Evolutionary conservation across 2,888 invertebrate genomes (phyloP).

Genomic region (Trissolcus japonicus): DNA sequence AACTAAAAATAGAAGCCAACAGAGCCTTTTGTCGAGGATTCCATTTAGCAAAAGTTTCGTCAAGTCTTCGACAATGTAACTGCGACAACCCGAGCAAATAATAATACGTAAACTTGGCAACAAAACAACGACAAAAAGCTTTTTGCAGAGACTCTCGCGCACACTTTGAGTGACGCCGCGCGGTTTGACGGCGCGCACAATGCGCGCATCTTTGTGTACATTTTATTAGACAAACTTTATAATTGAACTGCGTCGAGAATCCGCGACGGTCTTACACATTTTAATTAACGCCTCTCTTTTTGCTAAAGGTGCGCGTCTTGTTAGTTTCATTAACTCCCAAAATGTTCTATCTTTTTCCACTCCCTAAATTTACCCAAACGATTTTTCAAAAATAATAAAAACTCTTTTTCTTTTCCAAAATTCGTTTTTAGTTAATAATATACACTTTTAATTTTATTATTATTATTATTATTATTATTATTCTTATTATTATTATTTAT

Average conservation of each 20-base stretch:
- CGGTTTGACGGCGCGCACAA: slow-evolving; percentile 39
- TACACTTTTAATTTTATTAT: no score
- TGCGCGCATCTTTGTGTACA: slow-evolving; percentile 41
- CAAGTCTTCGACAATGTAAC: slow-evolving; percentile 39
- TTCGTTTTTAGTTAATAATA: no score
- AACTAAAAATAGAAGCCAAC: slow-evolving; percentile 19
- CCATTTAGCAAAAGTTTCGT: slow-evolving; percentile 24
- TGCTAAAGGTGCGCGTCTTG: slow-evolving; percentile 2
- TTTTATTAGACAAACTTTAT: slow-evolving; percentile 49
- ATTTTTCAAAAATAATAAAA: no score
- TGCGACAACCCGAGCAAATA: slow-evolving; percentile 47
- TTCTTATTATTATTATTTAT: no score
- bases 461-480: no score
- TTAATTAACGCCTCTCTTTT: slow-evolving; percentile 42
- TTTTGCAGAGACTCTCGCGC: slow-evolving; percentile 34
- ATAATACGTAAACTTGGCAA: slow-evolving; percentile 46
- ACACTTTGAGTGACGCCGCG: slow-evolving; percentile 40
- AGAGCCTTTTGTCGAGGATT: not conserved
- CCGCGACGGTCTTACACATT: slow-evolving; percentile 25
- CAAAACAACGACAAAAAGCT: slow-evolving; percentile 40
- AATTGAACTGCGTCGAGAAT: slow-evolving; percentile 42
- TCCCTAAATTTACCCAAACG: no score
- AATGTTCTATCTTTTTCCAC: no score
- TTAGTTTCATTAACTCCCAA: not conserved
- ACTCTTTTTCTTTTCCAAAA: not conserved